Conservation (phyloP, 1,140 invertebrate genomes). For the Protaetia brevitarsis region DNA sequence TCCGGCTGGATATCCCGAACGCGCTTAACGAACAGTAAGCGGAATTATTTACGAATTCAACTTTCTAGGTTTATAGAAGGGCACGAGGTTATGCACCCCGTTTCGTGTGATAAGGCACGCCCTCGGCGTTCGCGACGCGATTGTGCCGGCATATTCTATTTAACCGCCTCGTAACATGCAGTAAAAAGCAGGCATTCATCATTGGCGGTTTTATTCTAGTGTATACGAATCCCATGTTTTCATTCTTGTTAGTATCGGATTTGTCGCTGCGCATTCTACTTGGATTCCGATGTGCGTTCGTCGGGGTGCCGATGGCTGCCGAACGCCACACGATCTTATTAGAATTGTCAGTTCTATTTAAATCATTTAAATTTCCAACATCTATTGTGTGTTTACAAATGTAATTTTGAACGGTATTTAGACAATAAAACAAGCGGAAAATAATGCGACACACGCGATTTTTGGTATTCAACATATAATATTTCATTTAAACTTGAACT, state of each 20-base stretch:
- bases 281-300: slow-evolving; percentile 15
- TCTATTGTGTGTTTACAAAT: no score
- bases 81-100: slow-evolving; percentile 39
- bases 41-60: slow-evolving; percentile 17
- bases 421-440: no score
- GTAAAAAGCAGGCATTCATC: not conserved
- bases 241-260: slow-evolving; percentile 11
- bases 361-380: no score
- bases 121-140: slow-evolving; percentile 12
- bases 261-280: slow-evolving; percentile 18
- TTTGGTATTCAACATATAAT: no score
- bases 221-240: slow-evolving; percentile 2
- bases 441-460: no score
- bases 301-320: not conserved
- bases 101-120: slow-evolving; percentile 33
- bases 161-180: not conserved
- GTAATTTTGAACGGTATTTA: no score
- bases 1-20: not conserved
- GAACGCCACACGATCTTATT: not conserved
- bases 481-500: no score
- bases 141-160: not conserved
- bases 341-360: not conserved
- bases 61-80: slow-evolving; percentile 39
- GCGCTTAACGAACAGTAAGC: slow-evolving; percentile 20
- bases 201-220: slow-evolving; percentile 10